Percentiles rank a stretch among this genome's conserved stretches.
phyloP scores from a whole-genome alignment of 2,113 vertebrate genomes.

The Calypte anna region DNA sequence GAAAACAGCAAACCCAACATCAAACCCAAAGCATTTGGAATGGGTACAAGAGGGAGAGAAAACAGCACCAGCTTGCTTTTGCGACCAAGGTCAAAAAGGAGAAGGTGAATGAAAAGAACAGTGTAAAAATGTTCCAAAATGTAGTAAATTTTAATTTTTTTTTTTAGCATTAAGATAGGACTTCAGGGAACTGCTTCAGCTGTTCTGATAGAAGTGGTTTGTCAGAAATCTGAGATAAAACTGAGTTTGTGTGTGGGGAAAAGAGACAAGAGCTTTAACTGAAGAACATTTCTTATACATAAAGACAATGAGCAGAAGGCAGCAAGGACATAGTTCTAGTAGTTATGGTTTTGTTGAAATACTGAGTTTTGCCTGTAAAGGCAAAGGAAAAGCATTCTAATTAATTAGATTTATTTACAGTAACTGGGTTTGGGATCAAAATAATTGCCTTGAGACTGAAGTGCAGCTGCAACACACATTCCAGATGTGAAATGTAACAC shows the following conservation, averaged over 20 bases:
- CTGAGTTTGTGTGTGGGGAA: slow-evolving; percentile 33
- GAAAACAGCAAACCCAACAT: neutral
- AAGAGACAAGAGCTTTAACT: neutral
- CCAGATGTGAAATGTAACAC: slow-evolving; percentile 38
- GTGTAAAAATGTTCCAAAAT: neutral
- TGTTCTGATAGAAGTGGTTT: slow-evolving; percentile 27
- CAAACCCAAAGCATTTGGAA: neutral
- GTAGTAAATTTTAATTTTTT: slow-evolving; percentile 21
- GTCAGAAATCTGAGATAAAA: slow-evolving; percentile 41
- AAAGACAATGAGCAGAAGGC: neutral
- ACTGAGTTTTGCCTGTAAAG: neutral
- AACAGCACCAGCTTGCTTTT: neutral
- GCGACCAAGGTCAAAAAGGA: neutral
- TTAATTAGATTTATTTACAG: slow-evolving; percentile 57
- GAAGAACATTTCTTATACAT: neutral
- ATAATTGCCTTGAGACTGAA: slow-evolving; percentile 42
- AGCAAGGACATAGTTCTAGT: slow-evolving; percentile 6
- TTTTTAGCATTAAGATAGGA: neutral
- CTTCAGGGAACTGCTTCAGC: neutral
- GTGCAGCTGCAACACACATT: slow-evolving; percentile 31
- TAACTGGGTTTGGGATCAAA: neutral
- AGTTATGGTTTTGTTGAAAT: slow-evolving; percentile 12
- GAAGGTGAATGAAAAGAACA: neutral
- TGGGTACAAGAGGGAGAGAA: neutral
- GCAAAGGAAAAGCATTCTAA: slow-evolving; percentile 2